These are phyloP conservation scores for Pandemis heparana DNA, from an alignment of 2,888 invertebrate genomes.

Conservation along the genomic window DNA sequence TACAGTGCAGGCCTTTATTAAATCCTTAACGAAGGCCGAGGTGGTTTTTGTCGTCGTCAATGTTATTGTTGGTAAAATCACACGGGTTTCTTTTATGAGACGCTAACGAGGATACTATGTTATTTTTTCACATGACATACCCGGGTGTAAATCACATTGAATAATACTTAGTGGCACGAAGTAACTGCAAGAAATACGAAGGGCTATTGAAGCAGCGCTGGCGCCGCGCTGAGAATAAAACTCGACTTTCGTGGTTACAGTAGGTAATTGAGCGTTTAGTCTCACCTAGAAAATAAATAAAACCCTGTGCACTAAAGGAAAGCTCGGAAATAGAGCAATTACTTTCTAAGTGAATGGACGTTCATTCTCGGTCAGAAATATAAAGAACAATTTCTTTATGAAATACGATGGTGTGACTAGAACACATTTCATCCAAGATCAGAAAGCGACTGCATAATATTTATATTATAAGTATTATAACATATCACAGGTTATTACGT, in stretches of 20 bases:
- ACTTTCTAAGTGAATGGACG: constrained; percentile 44
- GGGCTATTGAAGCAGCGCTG: constrained; percentile 25
- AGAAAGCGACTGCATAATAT: constrained; percentile 32
- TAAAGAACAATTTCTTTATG: constrained; percentile 26
- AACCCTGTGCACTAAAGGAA: constrained; percentile 29
- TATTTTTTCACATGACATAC: constrained; percentile 35
- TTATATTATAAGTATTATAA: constrained; percentile 27
- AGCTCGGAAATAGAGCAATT: constrained; percentile 41
- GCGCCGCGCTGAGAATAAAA: not conserved
- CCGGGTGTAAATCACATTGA: constrained; percentile 27
- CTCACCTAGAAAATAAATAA: constrained; percentile 37
- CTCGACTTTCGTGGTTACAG: constrained; percentile 34
- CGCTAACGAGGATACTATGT: constrained; percentile 27
- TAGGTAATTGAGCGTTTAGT: constrained; percentile 35
- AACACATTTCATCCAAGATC: constrained; percentile 25
- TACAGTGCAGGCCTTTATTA: constrained; percentile 19
- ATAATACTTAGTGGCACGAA: constrained; percentile 22
- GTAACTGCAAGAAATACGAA: constrained; percentile 4
- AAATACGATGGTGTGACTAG: constrained; percentile 29
- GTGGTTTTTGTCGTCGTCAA: constrained; percentile 33
- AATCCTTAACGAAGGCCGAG: constrained; percentile 36
- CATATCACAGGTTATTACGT: constrained; percentile 22
- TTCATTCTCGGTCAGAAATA: constrained; percentile 25
- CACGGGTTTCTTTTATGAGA: constrained; percentile 35
- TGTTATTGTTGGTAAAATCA: constrained; percentile 38